A percentile compares a stretch with the other conserved stretches of the same genome.
Conservation (phyloP, 2,797 vertebrate genomes). For the Ibycter americanus region DNA sequence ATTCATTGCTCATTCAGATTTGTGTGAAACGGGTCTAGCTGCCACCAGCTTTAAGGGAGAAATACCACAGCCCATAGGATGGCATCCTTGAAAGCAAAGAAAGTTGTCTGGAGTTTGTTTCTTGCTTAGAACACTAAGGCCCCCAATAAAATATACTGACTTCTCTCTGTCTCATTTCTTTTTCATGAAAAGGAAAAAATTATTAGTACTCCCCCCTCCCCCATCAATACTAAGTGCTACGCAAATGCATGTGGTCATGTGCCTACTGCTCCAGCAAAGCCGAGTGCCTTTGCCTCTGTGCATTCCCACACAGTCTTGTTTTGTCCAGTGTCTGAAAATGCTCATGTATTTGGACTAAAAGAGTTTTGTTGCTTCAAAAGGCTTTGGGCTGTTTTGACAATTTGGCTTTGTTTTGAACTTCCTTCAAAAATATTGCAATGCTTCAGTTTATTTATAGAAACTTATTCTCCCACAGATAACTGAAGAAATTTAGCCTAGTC, state of each 20-base stretch:
- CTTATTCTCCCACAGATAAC: background rate
- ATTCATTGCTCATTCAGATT: background rate
- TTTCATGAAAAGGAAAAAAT: background rate
- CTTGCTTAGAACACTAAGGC: background rate
- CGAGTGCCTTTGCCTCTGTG: background rate
- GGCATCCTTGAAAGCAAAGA: background rate
- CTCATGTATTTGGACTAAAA: background rate
- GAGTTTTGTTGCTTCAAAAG: background rate
- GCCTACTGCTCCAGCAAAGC: background rate
- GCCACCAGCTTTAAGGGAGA: background rate
- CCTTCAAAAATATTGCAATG: background rate
- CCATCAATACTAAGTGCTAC: background rate
- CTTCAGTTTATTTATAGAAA: conserved; percentile 23
- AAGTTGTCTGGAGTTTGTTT: background rate
- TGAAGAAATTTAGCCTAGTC: background rate
- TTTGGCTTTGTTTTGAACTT: conserved; percentile 45
- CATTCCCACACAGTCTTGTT: background rate
- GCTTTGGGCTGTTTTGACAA: conserved; percentile 22
- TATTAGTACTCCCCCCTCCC: accelerated
- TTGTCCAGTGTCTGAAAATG: background rate
- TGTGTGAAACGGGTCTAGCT: background rate
- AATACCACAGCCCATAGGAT: background rate
- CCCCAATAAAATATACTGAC: background rate
- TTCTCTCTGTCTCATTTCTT: background rate
- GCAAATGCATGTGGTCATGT: background rate